Evolutionary conservation across 2,113 vertebrate species (phyloP).

Genomic region (Stomatorhinus ivindoensis): DNA sequence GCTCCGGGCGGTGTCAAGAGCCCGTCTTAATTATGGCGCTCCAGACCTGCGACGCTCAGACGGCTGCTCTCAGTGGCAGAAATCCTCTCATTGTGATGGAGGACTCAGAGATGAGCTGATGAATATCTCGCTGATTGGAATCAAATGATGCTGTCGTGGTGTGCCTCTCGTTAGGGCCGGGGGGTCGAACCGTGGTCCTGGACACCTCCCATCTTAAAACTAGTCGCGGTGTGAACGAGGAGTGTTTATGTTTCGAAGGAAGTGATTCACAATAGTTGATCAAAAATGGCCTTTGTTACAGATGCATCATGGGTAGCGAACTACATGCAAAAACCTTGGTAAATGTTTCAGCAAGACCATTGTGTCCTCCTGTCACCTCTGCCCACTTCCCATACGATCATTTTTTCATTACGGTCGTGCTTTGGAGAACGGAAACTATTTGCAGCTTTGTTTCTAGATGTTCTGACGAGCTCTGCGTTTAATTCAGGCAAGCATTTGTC

Average conservation of each 20-base stretch:
- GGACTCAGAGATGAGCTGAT: neutral
- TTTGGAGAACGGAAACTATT: slow-evolving; percentile 6
- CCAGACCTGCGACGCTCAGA: neutral
- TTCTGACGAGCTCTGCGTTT: neutral
- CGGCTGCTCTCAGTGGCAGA: neutral
- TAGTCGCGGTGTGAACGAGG: neutral
- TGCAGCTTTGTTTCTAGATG: neutral
- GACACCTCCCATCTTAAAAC: neutral
- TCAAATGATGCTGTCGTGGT: neutral
- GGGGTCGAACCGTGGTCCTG: neutral
- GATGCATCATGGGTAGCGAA: neutral
- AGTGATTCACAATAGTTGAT: neutral
- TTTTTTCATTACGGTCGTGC: neutral
- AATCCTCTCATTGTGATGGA: neutral
- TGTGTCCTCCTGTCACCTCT: neutral
- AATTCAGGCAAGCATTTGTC: neutral
- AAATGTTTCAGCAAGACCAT: neutral
- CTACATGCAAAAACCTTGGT: neutral
- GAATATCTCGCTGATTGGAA: neutral
- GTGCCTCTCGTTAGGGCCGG: neutral
- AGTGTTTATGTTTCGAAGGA: neutral
- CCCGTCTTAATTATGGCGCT: neutral
- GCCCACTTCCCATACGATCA: neutral
- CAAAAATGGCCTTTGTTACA: neutral
- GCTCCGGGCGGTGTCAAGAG: neutral